These are phyloP conservation scores for Ctenopoma kingsleyae DNA, from an alignment of 2,797 vertebrate genomes.

Conservation along the genomic window DNA sequence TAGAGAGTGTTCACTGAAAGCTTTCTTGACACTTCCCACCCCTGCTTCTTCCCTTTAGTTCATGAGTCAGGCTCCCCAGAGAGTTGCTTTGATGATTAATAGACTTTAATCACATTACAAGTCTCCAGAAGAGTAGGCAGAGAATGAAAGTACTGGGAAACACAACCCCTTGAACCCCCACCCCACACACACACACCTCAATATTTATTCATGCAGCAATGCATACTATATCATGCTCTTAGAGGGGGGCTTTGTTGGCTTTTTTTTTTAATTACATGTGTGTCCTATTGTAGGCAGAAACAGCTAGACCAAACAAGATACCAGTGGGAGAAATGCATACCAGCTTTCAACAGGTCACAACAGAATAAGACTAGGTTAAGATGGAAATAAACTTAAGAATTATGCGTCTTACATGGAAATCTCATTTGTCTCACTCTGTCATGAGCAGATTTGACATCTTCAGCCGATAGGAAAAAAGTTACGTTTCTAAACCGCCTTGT, in stretches of 20 bases:
- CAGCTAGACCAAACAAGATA: conserved; percentile 34
- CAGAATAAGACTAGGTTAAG: conserved; percentile 10
- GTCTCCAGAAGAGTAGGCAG: conserved; percentile 85
- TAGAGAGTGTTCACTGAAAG: conserved; percentile 82
- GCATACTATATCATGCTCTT: conserved; percentile 60
- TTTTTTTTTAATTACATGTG: conserved; percentile 25
- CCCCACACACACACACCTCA: conserved; percentile 60
- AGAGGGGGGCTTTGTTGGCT: conserved; percentile 39
- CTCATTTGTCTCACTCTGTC: conserved; percentile 26
- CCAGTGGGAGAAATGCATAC: conserved; percentile 14
- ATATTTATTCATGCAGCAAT: conserved; percentile 78
- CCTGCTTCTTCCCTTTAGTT: conserved; percentile 82
- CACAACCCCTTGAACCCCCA: conserved; percentile 76
- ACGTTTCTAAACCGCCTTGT: conserved; percentile 46
- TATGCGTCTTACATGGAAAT: conserved; percentile 7
- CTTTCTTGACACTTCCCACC: conserved; percentile 87
- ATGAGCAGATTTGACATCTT: conserved; percentile 39
- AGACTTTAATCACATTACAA: conserved; percentile 90
- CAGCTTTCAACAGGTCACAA: conserved; percentile 7
- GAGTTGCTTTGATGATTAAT: conserved; percentile 89
- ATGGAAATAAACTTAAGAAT: conserved; percentile 20
- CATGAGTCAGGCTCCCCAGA: conserved; percentile 86
- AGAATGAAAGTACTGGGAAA: conserved; percentile 85
- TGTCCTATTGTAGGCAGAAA: conserved; percentile 42
- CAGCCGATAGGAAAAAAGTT: conserved; percentile 12